These are phyloP conservation scores for Osmerus eperlanus DNA, from an alignment of 2,113 vertebrate species.

Conservation along the genomic window DNA sequence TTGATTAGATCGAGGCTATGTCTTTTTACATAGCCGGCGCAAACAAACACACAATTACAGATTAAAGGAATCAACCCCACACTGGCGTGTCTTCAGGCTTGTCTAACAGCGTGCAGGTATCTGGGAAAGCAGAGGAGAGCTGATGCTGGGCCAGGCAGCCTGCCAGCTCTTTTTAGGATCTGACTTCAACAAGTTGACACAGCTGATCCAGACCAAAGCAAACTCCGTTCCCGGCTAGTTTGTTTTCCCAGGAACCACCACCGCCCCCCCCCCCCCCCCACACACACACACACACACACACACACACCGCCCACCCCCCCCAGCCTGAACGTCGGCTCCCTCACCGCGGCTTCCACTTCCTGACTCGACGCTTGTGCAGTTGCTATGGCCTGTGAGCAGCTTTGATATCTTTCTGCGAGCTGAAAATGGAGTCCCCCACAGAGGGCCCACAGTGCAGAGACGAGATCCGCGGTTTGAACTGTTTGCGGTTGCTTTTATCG, in stretches of 20 bases:
- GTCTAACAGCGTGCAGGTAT: background rate
- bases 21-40: background rate
- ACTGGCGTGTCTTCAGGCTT: background rate
- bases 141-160: background rate
- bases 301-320: background rate
- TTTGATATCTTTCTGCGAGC: conserved; percentile 39
- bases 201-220: background rate
- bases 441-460: background rate
- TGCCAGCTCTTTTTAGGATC: background rate
- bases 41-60: conserved; percentile 13
- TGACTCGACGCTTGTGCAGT: conserved; percentile 32
- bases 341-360: background rate
- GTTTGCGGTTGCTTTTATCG: too few relatives aligned
- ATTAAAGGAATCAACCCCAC: background rate
- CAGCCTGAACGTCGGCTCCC: background rate
- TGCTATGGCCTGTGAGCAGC: conserved; percentile 30
- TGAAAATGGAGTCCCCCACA: conserved; percentile 9
- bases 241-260: background rate
- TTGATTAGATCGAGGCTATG: conserved; percentile 1
- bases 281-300: too few relatives aligned
- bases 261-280: background rate
- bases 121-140: conserved; percentile 5
- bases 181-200: conserved; percentile 4
- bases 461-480: too few relatives aligned
- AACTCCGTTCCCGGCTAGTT: background rate